A percentile compares a stretch with the other conserved stretches of the same genome.
phyloP scores from a whole-genome alignment of 1,140 invertebrate genomes.

The Procambarus clarkii region DNA sequence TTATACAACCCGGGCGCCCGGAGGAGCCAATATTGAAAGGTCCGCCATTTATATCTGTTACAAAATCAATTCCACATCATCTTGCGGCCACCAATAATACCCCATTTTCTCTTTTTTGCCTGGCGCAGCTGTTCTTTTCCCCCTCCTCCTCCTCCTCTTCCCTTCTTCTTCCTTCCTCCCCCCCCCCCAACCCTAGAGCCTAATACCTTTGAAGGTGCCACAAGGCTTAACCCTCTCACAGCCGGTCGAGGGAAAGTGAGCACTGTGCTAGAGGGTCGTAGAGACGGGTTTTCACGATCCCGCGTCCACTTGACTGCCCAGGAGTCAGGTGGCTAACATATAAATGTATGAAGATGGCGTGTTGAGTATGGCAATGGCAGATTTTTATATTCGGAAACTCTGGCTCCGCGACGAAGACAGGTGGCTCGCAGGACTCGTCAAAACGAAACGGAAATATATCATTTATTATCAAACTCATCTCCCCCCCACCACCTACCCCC shows the following conservation, averaged over 20 bases:
- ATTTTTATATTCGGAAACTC: conserved; percentile 52
- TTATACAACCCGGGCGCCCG: background rate
- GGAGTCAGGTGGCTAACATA: conserved; percentile 67
- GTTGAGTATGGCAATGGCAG: conserved; percentile 67
- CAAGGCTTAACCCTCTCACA: conserved; percentile 5
- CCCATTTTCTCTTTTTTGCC: conserved; percentile 50
- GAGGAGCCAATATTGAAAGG: background rate
- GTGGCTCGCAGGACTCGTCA: background rate
- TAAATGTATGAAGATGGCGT: conserved; percentile 71
- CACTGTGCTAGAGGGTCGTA: background rate
- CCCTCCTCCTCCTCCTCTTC: background rate
- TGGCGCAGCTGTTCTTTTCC: conserved; percentile 40
- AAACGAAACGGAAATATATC: background rate
- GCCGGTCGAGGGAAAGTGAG: background rate
- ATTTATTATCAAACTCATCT: no score
- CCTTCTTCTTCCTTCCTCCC: background rate
- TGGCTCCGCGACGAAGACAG: background rate
- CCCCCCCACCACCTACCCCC: background rate
- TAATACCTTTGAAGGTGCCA: conserved; percentile 35
- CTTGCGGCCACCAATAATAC: conserved; percentile 63
- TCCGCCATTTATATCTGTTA: conserved; percentile 61
- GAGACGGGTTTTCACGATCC: background rate
- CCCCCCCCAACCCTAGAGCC: background rate
- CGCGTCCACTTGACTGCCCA: background rate
- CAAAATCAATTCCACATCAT: conserved; percentile 68